Percentiles rank a stretch among this genome's conserved stretches.
Conservation (phyloP, 2,888 invertebrate species). For the Synanthedon formicaeformis region DNA sequence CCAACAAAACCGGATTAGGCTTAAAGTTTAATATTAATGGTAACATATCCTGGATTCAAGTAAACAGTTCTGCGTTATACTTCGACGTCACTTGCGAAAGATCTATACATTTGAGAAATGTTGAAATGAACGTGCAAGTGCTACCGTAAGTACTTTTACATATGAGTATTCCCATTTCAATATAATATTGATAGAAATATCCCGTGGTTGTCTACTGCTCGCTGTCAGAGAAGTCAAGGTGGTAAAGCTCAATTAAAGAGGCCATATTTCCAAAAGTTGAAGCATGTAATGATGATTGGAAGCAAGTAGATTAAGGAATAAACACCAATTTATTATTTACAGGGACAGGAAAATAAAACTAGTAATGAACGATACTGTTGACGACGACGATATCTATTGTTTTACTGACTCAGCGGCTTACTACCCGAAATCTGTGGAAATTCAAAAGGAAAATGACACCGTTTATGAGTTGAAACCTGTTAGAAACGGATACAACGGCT, state of each 20-base stretch:
- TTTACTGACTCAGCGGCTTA: slow-evolving; percentile 46
- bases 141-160: slow-evolving; percentile 26
- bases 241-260: too few species aligned
- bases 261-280: too few species aligned
- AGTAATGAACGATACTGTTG: slow-evolving; percentile 22
- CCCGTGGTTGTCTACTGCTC: too few species aligned
- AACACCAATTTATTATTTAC: slow-evolving; percentile 10
- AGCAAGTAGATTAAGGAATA: too few species aligned
- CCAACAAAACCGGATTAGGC: neutral
- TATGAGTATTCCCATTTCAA: too few species aligned
- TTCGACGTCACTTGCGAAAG: slow-evolving; percentile 54
- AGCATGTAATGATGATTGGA: too few species aligned
- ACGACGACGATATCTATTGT: slow-evolving; percentile 34
- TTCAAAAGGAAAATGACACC: slow-evolving; percentile 17
- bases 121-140: slow-evolving; percentile 29
- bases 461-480: slow-evolving; percentile 29
- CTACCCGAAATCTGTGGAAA: slow-evolving; percentile 30
- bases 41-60: slow-evolving; percentile 31
- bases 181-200: too few species aligned
- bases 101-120: slow-evolving; percentile 23
- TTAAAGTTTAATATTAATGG: too few species aligned
- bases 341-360: slow-evolving; percentile 39
- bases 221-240: too few species aligned
- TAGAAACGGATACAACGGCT: slow-evolving; percentile 51
- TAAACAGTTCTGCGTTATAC: slow-evolving; percentile 41